A percentile compares a stretch with the other conserved stretches of the same genome.
Conservation (phyloP, 2,113 vertebrate species). For the Mormyrus lacerda region DNA sequence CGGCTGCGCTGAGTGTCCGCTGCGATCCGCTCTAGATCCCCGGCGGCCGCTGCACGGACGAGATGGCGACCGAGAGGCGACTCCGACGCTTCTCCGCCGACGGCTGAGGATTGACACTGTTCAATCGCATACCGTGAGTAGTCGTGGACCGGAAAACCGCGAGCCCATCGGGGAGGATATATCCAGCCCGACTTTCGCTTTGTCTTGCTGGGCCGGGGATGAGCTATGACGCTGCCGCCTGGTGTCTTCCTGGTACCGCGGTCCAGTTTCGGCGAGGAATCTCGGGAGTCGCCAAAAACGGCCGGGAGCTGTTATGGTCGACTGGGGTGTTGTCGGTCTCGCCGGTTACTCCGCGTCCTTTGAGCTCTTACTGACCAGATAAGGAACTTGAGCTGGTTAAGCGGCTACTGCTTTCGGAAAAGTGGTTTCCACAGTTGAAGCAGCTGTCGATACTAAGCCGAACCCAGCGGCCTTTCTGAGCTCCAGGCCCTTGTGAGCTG, state of each 20-base stretch:
- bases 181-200: not conserved
- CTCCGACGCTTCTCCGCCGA: conserved; percentile 12
- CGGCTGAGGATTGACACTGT: conserved; percentile 26
- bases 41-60: conserved; percentile 19
- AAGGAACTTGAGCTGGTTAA: not conserved
- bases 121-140: conserved; percentile 31
- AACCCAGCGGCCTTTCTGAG: not conserved
- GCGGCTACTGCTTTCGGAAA: not conserved
- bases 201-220: not conserved
- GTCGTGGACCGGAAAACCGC: not conserved
- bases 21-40: conserved; percentile 7
- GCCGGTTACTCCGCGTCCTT: not conserved
- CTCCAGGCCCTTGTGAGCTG: not conserved
- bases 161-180: not conserved
- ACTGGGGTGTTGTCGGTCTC: not conserved
- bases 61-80: conserved; percentile 25
- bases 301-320: not conserved
- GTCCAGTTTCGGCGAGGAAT: not conserved
- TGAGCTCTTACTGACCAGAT: not conserved
- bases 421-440: not conserved
- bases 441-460: not conserved
- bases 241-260: not conserved
- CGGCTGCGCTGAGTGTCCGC: conserved; percentile 3
- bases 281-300: not conserved
- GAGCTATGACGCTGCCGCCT: not conserved